phyloP scores from a whole-genome alignment of 2,113 vertebrate genomes.

The Colistium nudipinnis region DNA sequence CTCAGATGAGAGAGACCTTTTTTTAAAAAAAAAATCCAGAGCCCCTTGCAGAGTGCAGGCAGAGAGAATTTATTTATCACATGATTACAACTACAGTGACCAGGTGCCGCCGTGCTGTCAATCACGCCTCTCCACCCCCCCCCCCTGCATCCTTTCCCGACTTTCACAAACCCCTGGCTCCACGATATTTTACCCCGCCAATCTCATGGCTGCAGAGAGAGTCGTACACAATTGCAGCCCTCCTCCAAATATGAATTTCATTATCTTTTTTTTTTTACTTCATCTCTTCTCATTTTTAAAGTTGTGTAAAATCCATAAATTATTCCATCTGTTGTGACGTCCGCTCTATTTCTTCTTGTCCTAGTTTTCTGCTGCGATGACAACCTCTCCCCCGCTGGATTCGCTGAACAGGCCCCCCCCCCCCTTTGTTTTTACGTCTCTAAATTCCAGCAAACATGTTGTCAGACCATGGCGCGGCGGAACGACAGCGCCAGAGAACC shows the following conservation, averaged over 20 bases:
- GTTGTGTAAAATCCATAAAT: conserved; percentile 11
- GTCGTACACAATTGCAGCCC: background rate
- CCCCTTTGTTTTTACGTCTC: conserved; percentile 19
- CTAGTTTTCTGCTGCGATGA: conserved; percentile 22
- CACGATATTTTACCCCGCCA: conserved; percentile 3
- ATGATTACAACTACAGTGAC: conserved; percentile 59
- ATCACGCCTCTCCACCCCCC: conserved; percentile 21
- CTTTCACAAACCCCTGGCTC: conserved; percentile 7
- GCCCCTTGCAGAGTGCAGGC: conserved; percentile 18
- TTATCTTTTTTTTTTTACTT: background rate
- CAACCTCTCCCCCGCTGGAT: conserved; percentile 23
- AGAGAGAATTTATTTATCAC: conserved; percentile 49
- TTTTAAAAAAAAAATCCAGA: too few species aligned
- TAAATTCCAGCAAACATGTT: conserved; percentile 5
- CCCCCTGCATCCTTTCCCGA: conserved; percentile 9
- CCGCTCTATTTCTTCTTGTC: conserved; percentile 20
- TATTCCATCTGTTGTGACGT: conserved; percentile 24
- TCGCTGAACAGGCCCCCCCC: background rate
- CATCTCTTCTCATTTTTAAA: background rate
- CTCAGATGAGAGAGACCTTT: conserved; percentile 19
- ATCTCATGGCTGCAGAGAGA: background rate
- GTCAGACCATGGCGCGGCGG: background rate
- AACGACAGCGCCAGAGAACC: conserved; percentile 9
- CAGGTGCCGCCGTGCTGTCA: conserved; percentile 28
- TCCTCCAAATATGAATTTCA: background rate